A percentile compares a stretch with the other conserved stretches of the same genome.
Conservation (phyloP, 2,888 invertebrate species). For the Polydrusus tereticollis region DNA sequence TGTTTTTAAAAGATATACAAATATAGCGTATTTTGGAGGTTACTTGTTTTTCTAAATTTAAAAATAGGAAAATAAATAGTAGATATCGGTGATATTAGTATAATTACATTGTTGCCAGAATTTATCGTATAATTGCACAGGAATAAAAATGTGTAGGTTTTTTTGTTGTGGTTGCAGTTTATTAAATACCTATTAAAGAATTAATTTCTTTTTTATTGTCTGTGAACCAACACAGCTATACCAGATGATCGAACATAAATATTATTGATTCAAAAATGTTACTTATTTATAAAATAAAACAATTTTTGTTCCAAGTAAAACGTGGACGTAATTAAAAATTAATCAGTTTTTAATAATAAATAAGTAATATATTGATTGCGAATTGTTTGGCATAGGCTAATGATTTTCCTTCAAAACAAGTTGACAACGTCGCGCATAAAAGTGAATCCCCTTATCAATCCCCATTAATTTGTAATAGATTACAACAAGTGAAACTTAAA, state of each 20-base stretch:
- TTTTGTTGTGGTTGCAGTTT: no score
- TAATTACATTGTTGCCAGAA: no score
- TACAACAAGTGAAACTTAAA: constrained; percentile 10
- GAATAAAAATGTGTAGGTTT: no score
- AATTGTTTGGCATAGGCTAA: neutral
- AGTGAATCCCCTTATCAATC: neutral
- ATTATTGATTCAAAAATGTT: neutral
- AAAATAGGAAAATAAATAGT: no score
- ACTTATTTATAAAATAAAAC: neutral
- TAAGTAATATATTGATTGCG: neutral
- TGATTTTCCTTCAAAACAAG: neutral
- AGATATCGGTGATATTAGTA: no score
- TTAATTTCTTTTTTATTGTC: no score
- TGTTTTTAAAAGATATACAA: neutral
- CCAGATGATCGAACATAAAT: neutral
- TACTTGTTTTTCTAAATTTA: no score
- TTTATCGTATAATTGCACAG: no score
- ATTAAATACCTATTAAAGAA: no score
- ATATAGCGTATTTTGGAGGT: neutral
- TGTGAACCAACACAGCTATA: no score
- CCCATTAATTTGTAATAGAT: neutral
- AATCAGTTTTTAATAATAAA: neutral
- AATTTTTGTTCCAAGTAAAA: neutral
- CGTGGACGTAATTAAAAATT: neutral
- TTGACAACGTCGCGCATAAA: constrained; percentile 3